Percentiles rank a stretch among this genome's conserved stretches.
These are phyloP conservation scores for Oedothorax gibbosus DNA, from an alignment of 1,140 invertebrate genomes.

Conservation along the genomic window DNA sequence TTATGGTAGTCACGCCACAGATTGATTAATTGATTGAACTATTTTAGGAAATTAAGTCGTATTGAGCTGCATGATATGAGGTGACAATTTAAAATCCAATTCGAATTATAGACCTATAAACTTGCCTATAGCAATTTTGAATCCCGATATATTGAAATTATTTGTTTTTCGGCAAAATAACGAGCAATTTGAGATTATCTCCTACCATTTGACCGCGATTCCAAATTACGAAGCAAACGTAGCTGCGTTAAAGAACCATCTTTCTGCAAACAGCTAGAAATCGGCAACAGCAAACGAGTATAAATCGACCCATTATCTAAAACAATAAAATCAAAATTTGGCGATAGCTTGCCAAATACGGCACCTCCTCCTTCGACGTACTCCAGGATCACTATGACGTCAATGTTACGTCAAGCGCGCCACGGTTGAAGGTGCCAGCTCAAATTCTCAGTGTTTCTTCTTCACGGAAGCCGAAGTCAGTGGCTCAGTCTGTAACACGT, in stretches of 20 bases:
- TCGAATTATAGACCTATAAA: no score
- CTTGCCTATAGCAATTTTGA: no score
- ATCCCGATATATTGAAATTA: neutral
- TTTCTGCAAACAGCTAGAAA: neutral
- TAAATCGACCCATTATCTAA: neutral
- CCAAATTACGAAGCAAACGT: neutral
- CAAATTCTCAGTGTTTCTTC: constrained; percentile 27
- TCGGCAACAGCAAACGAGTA: neutral
- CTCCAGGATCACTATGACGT: constrained; percentile 55
- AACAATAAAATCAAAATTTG: neutral
- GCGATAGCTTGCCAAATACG: constrained; percentile 12
- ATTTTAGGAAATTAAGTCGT: no score
- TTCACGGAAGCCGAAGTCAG: neutral
- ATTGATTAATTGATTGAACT: no score
- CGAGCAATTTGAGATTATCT: neutral
- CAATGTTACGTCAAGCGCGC: constrained; percentile 58
- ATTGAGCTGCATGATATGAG: no score
- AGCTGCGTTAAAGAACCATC: neutral
- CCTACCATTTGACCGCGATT: neutral
- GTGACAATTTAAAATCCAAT: no score
- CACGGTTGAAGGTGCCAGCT: constrained; percentile 58
- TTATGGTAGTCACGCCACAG: no score
- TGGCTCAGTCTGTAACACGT: constrained; percentile 16
- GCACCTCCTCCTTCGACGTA: constrained; percentile 3
- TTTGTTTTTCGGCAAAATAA: neutral